phyloP scores from a whole-genome alignment of 2,888 invertebrate species.

The Eupelmus urozonus region DNA sequence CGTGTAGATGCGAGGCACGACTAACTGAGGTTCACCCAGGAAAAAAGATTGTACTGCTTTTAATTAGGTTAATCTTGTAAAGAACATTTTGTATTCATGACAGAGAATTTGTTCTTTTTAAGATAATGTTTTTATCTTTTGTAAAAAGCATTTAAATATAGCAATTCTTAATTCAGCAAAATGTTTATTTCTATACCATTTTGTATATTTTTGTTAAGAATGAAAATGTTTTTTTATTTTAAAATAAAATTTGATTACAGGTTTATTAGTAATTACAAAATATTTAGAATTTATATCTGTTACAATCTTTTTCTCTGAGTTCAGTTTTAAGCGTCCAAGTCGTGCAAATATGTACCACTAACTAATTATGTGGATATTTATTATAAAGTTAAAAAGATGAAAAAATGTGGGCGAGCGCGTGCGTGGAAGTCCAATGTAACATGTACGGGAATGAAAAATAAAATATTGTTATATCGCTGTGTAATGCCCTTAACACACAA shows the following conservation, averaged over 20 bases:
- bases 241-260: too few relatives aligned
- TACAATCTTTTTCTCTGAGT: slow-evolving; percentile 30
- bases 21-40: slow-evolving; percentile 11
- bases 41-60: slow-evolving; percentile 61
- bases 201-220: too few relatives aligned
- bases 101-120: background rate
- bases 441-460: slow-evolving; percentile 2
- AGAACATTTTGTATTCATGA: background rate
- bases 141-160: background rate
- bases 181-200: too few relatives aligned
- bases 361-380: slow-evolving; percentile 62
- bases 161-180: slow-evolving; percentile 51
- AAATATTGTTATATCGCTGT: slow-evolving; percentile 51
- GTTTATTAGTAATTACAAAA: too few relatives aligned
- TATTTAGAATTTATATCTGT: too few relatives aligned
- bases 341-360: slow-evolving; percentile 57
- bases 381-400: slow-evolving; percentile 58
- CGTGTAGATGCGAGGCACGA: slow-evolving; percentile 29
- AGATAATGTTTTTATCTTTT: background rate
- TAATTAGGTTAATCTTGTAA: background rate
- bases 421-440: slow-evolving; percentile 39
- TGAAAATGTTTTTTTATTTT: too few relatives aligned
- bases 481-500: slow-evolving; percentile 45
- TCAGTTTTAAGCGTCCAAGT: slow-evolving; percentile 36
- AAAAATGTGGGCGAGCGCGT: slow-evolving; percentile 4